Evolutionary conservation across 2,113 vertebrate species (phyloP).

Genomic region (Epinephelus lanceolatus): DNA sequence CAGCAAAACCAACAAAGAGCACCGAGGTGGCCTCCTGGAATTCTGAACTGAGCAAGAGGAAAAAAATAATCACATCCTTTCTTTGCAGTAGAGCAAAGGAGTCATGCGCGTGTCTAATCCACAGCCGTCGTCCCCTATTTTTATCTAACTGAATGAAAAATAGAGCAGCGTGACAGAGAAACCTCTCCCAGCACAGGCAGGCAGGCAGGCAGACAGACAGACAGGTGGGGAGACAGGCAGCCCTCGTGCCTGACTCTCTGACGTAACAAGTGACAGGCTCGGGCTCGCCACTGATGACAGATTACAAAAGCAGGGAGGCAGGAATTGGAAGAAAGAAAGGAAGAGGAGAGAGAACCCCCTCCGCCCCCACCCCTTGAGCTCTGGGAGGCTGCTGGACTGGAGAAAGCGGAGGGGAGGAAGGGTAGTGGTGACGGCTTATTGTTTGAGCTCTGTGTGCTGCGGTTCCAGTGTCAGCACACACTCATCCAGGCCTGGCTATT

Average conservation of each 20-base stretch:
- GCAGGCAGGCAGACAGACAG: constrained; percentile 27
- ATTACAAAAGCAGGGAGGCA: constrained; percentile 72
- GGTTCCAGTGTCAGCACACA: constrained; percentile 64
- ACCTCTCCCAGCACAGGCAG: constrained; percentile 35
- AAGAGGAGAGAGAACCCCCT: constrained; percentile 59
- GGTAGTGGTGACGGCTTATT: constrained; percentile 71
- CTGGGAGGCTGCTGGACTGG: constrained; percentile 62
- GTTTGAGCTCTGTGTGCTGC: constrained; percentile 75
- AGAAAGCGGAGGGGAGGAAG: constrained; percentile 70
- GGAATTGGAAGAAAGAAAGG: constrained; percentile 78
- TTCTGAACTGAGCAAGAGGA: neutral
- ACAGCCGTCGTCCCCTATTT: constrained; percentile 17
- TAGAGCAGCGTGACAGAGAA: constrained; percentile 26
- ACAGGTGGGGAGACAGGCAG: constrained; percentile 45
- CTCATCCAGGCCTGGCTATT: constrained; percentile 74
- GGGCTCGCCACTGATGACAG: constrained; percentile 50
- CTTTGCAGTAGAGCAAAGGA: constrained; percentile 30
- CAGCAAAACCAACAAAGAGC: neutral
- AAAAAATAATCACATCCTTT: neutral
- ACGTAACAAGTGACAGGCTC: constrained; percentile 59
- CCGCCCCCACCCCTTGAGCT: neutral
- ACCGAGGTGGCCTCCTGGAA: neutral
- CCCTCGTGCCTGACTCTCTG: constrained; percentile 41
- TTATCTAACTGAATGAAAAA: constrained; percentile 45
- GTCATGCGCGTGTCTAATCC: constrained; percentile 33